Conservation (phyloP, 1,140 invertebrate genomes). For the Plutomurus gul region DNA sequence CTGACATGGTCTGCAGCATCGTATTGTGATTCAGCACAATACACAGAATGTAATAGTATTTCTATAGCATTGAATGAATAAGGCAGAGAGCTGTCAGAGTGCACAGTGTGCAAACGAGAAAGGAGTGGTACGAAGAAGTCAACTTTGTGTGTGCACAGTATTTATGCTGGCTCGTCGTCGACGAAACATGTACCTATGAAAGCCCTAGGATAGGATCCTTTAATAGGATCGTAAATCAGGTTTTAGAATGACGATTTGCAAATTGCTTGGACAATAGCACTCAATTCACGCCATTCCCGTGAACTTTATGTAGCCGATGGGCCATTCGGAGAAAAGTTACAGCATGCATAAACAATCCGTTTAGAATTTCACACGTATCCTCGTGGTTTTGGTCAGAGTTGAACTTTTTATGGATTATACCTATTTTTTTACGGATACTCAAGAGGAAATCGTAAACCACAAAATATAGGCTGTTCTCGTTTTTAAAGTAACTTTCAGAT, state of each 20-base stretch:
- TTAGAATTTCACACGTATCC: slow-evolving; percentile 41
- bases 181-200: not conserved
- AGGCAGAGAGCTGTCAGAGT: not conserved
- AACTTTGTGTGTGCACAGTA: not conserved
- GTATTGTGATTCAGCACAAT: no score
- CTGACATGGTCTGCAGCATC: no score
- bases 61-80: no score
- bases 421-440: slow-evolving; percentile 29
- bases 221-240: slow-evolving; percentile 40
- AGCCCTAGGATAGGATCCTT: slow-evolving; percentile 17
- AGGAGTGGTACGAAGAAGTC: no score
- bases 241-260: slow-evolving; percentile 46
- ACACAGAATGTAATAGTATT: no score
- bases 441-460: slow-evolving; percentile 44
- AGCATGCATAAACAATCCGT: slow-evolving; percentile 43
- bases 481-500: slow-evolving; percentile 20
- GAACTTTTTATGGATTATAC: slow-evolving; percentile 23
- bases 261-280: slow-evolving; percentile 45
- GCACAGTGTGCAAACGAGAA: no score
- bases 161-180: not conserved
- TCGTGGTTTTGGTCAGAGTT: slow-evolving; percentile 39
- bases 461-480: slow-evolving; percentile 29
- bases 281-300: slow-evolving; percentile 37
- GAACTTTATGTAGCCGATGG: slow-evolving; percentile 32
- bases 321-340: slow-evolving; percentile 38